Percentiles rank a stretch among this genome's conserved stretches.
These are phyloP conservation scores for Odontamblyopus lacepedii DNA, from an alignment of 2,797 vertebrate species.

Conservation along the genomic window DNA sequence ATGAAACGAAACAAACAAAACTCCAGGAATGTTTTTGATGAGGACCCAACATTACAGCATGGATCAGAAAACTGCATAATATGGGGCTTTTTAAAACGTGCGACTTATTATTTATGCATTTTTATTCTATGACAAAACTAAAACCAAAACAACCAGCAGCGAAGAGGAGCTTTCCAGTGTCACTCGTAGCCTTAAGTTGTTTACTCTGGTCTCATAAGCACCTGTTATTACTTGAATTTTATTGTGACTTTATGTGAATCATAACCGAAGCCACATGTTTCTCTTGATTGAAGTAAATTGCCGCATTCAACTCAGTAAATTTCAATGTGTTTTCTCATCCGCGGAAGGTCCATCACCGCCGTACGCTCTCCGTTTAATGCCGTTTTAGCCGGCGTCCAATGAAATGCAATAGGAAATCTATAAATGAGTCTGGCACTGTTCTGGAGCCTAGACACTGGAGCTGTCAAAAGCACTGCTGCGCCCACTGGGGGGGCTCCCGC, in stretches of 20 bases:
- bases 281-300: neutral
- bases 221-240: neutral
- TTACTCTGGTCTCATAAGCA: neutral
- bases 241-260: neutral
- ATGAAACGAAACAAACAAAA: too few species aligned
- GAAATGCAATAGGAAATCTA: conserved; percentile 32
- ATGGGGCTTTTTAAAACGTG: neutral
- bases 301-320: too few species aligned
- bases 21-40: too few species aligned
- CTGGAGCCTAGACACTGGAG: conserved; percentile 45
- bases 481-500: conserved; percentile 45
- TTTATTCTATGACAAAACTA: too few species aligned
- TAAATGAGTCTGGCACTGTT: conserved; percentile 52
- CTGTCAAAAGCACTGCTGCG: conserved; percentile 52
- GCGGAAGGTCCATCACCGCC: neutral
- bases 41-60: too few species aligned
- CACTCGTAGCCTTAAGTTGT: neutral
- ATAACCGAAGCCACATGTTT: neutral
- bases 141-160: too few species aligned
- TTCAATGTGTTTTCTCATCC: neutral
- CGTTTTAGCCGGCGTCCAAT: conserved; percentile 34
- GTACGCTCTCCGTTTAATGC: neutral
- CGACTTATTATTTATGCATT: too few species aligned
- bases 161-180: too few species aligned
- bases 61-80: too few species aligned